Evolutionary conservation across 2,113 vertebrate genomes (phyloP), one percentile per base, ranked within the genome.

Genomic region (Thymallus thymallus): DNA sequence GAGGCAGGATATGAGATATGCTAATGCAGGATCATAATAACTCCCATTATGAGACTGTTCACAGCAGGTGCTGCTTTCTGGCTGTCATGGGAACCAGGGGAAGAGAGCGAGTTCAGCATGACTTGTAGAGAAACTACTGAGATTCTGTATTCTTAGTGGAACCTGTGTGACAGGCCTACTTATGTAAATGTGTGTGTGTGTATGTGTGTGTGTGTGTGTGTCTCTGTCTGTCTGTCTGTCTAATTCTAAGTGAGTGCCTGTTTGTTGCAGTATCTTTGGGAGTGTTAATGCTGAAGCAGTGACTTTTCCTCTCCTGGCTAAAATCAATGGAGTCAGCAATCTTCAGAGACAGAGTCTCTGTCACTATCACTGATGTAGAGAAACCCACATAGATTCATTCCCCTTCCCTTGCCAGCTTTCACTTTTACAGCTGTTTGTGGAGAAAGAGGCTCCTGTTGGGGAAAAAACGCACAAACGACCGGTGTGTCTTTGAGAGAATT

Each of bases 1-100:
- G n/a, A n/a, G n/a, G 68, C 88, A 85, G 86, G 82, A 87, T 86
- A 86, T 87, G 81, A 87, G 82, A 88, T 88, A 88, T 88, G 86
- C 76, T 87, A 89, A 89, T 89, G 80, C 79, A 23, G n/a, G 63
- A 0, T 35, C 29, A 61, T 71, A 61, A 85, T 75, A 30, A 30
- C 29, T 29, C 26, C 63, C 64, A 26, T 32, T 14, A 67, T 32
- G 29, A 67, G 13, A 7, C 64, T 67, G 26, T 67, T 26, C 64
- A 67, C 64, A 67, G 64, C 32, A 67, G 64, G 30, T 32, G 64
- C 64, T 29, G 63, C 63, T 65, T 29, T 9, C 35, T 41, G 35
- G 16, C 23, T 67, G 30, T 18, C 32, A 67, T 67, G 32, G 29
- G 63, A 65, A 20, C 63, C 63, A 65, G 63, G 16, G 63, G 29